These are phyloP conservation scores for Habroteleia sp. DNA, from an alignment of 2,888 invertebrate species.

Conservation along the genomic window DNA sequence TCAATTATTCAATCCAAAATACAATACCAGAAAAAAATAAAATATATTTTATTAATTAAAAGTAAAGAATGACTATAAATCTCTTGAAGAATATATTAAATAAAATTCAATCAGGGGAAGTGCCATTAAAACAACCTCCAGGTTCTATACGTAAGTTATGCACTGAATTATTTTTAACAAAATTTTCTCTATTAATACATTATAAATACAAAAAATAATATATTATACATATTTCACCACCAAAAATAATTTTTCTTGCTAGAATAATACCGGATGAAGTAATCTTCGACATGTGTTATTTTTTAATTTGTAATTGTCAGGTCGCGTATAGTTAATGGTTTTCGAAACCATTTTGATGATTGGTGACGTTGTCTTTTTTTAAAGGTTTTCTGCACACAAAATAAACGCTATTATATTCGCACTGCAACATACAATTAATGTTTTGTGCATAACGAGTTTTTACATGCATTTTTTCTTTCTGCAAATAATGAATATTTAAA, in stretches of 20 bases:
- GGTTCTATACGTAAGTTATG: no score
- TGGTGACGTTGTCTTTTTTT: constrained; percentile 65
- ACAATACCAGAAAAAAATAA: no score
- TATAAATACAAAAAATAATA: no score
- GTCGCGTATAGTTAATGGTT: constrained; percentile 63
- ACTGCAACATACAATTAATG: constrained; percentile 94
- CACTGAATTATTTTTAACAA: no score
- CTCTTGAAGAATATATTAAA: no score
- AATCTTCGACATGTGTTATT: not conserved
- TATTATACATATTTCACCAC: no score
- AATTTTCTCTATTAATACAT: no score
- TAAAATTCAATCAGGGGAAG: no score
- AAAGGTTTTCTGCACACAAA: constrained; percentile 93
- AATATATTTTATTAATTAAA: no score
- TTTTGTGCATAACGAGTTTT: constrained; percentile 96
- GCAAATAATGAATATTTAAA: constrained; percentile 71
- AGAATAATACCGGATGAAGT: not conserved
- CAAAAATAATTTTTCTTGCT: not conserved
- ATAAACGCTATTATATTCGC: constrained; percentile 95
- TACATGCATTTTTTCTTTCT: constrained; percentile 90
- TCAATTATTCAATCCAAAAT: no score
- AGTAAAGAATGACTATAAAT: no score
- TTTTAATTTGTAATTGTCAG: constrained; percentile 3
- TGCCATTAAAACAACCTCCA: no score
- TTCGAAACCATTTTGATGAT: constrained; percentile 72